These are phyloP conservation scores for Pedetes capensis DNA, from an alignment of 2,113 vertebrate species.

Conservation along the genomic window DNA sequence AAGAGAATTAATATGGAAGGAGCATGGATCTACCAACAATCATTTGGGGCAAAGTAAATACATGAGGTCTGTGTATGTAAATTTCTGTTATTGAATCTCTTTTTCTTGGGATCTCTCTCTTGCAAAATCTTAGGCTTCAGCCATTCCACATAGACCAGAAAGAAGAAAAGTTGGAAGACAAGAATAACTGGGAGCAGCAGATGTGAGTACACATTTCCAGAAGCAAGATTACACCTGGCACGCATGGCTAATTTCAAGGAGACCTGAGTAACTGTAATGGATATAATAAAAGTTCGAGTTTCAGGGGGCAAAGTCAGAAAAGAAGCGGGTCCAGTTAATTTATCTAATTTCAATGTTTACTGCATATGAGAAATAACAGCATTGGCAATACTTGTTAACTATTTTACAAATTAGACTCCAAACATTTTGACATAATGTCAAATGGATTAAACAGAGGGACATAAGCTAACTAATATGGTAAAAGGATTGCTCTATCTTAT, in stretches of 20 bases:
- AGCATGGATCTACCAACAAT: neutral
- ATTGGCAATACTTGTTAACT: neutral
- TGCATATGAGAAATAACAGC: neutral
- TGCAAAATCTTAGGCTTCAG: neutral
- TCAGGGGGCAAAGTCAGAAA: neutral
- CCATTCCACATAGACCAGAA: neutral
- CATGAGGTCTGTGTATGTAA: neutral
- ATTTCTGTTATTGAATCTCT: neutral
- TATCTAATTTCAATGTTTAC: neutral
- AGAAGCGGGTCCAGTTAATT: neutral
- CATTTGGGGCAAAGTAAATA: neutral
- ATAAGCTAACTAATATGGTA: neutral
- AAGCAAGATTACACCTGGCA: neutral
- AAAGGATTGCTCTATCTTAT: neutral
- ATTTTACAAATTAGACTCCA: neutral
- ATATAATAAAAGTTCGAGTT: neutral
- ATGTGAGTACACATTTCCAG: neutral
- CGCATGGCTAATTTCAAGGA: neutral
- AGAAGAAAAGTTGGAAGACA: neutral
- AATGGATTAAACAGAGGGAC: neutral
- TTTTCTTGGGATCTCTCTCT: neutral
- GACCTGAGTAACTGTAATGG: neutral
- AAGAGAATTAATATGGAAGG: neutral
- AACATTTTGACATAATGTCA: neutral
- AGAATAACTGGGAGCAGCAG: neutral